Percentiles rank a stretch among this genome's conserved stretches.
Evolutionary conservation across 2,888 invertebrate species (phyloP).

Genomic region (Litoditis marina): DNA sequence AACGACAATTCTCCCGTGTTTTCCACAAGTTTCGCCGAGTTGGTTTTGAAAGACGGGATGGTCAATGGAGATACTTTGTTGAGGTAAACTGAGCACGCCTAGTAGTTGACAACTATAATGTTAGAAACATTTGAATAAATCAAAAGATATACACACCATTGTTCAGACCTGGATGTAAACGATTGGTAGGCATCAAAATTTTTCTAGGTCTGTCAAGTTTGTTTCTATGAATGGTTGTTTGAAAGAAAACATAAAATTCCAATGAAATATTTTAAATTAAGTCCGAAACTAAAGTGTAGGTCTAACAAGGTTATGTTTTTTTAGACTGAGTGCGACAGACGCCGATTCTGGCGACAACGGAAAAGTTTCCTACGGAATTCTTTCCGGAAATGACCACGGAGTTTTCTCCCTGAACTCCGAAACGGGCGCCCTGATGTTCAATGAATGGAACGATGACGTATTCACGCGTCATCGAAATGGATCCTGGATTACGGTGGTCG

Average conservation of each 20-base stretch:
- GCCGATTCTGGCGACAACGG: constrained; percentile 68
- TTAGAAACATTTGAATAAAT: no score
- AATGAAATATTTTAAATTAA: no score
- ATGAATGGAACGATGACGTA: constrained; percentile 42
- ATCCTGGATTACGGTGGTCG: constrained; percentile 26
- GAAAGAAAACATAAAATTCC: no score
- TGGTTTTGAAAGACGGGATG: constrained; percentile 21
- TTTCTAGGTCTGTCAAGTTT: no score
- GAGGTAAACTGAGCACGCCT: constrained; percentile 11
- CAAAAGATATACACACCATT: no score
- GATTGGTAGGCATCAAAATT: no score
- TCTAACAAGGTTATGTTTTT: no score
- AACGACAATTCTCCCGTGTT: constrained; percentile 38
- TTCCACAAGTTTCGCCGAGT: neutral
- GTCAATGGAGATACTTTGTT: constrained; percentile 23
- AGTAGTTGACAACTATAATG: neutral
- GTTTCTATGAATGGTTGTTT: no score
- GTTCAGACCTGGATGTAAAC: no score
- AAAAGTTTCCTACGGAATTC: constrained; percentile 70
- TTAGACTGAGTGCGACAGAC: constrained; percentile 73
- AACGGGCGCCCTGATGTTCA: constrained; percentile 27
- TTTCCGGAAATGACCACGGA: constrained; percentile 58
- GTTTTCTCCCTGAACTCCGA: constrained; percentile 23
- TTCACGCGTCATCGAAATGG: constrained; percentile 19
- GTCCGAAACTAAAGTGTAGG: no score